Evolutionary conservation across 2,113 vertebrate genomes (phyloP).

Genomic region (Seriola rivoliana): DNA sequence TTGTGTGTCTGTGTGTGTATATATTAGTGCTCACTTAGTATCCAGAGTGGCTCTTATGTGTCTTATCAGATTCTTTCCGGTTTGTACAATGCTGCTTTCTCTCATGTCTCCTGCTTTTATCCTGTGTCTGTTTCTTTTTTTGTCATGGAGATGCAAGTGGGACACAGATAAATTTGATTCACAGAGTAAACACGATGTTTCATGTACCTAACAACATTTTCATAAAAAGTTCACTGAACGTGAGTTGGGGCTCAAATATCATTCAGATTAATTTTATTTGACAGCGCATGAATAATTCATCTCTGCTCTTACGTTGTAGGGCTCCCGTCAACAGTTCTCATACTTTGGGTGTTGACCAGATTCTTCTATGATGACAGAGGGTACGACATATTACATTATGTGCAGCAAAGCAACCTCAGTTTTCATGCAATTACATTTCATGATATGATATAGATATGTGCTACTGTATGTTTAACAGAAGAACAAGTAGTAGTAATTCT

Average conservation of each 20-base stretch:
- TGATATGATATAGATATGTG: not conserved
- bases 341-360: conserved; percentile 83
- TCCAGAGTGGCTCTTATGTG: conserved; percentile 16
- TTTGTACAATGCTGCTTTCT: not conserved
- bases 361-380: conserved; percentile 82
- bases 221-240: conserved; percentile 8
- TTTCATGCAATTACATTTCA: too few species aligned
- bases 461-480: not conserved
- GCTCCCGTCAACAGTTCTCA: conserved; percentile 79
- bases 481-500: not conserved
- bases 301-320: conserved; percentile 64
- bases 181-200: conserved; percentile 13
- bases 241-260: not conserved
- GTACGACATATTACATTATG: conserved; percentile 57
- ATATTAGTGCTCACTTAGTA: conserved; percentile 17
- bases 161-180: conserved; percentile 13
- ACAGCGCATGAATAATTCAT: conserved; percentile 35
- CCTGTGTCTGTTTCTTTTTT: not conserved
- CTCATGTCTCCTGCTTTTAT: conserved; percentile 37
- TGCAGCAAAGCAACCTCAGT: not conserved
- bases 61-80: conserved; percentile 36
- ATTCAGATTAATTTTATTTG: conserved; percentile 15
- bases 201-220: not conserved
- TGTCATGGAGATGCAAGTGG: conserved; percentile 9
- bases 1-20: not conserved